Evolutionary conservation across 1,140 invertebrate species (phyloP), one percentile per base, ranked within the genome.

Genomic region (Conus betulinus): DNA sequence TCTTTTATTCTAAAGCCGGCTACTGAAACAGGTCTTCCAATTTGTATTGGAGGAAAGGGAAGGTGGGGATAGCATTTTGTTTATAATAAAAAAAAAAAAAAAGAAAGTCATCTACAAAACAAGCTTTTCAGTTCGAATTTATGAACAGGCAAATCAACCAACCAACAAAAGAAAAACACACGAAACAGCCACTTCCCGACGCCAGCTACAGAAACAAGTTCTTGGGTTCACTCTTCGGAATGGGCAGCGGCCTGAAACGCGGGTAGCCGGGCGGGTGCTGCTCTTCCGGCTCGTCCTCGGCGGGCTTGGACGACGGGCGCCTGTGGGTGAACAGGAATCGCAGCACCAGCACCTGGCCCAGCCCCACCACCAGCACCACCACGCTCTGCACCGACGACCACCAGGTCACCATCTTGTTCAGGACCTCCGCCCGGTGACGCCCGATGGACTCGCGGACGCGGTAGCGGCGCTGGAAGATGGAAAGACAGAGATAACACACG

Each of bases 251-350:
- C 20, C 8, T 71, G 67, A 11, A 1, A 11, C 11, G 60, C 11
- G 67, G 67, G 25, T 86, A 74, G 39, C 20, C 23, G 53, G 51
- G 57, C 20, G 57, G 25, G 2, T 87, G 85, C 74, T 79, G 5
- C 15, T 78, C 85, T 27, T 87, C 20, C 3, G 85, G 71, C 23
- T 87, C 71, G 23, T 27, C 74, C 74, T 74, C 52, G 6, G 71
- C 15, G n/a, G 17, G 71, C n/a, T 87, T 87, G 71, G 71, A 53
- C 51, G 85, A 87, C 5, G 39, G 23, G 23, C 85, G n/a, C 53
- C 74, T 90, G 15, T 99, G 98, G 87, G 97, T 97, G 94, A 99
- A 99, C 96, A 99, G 99, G 94, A 98, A 98, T 94, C 98, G 98
- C 17, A 99, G 95, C 88, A 99, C 96, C 92, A 98, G 97, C 23